Base-by-base conservation (phyloP, 2,113 vertebrate species). In the Junco hyemalis region DNA sequence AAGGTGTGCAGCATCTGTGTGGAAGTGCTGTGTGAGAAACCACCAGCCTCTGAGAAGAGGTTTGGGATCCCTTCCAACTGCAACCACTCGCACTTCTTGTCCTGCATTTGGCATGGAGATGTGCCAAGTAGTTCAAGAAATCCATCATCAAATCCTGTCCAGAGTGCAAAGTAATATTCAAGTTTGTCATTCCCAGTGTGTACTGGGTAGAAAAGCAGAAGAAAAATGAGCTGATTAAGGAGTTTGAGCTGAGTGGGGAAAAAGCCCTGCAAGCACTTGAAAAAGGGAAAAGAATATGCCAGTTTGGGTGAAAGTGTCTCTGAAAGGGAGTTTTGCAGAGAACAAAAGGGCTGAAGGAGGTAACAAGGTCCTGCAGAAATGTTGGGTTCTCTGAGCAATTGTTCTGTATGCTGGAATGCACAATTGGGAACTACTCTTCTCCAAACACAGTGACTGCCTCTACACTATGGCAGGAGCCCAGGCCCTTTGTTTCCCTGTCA, bases 1-100 rank as follows among this genome's bases (percentile, higher is more conserved):
- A 99, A 99, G 93, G 98, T 99, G 80, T 99, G 98, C 73, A 99
- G 98, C 26, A 99, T 99, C 98, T 99, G 99, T 88, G 99, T 99
- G 99, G 99, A 99, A 88, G 97, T 99, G 93, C 98, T 99, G 86
- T 98, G 99, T 1, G 98, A 99, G 96, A 99, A 99, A 90, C 82
- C 96, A 0, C 98, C 98, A 1, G 98, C 98, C 3, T 98, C 98
- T 0, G 98, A 99, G 92, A 97, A 98, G 45, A 97, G 98, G 69
- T 99, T 99, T 12, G 99, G 99, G 40, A 99, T 99, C 72, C 98
- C 99, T 72, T 99, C 99, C 64, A 99, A 97, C 97, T 99, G 98
- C 97, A 98, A 96, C 77, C 99, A 99, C 97, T 98, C 96, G 0
- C 99, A 99, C 97, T 99, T 99, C 90, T 96, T 99, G 95, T 93